Conservation (phyloP, 1,140 invertebrate species). For the Pseudomyrmex dendroicus region DNA sequence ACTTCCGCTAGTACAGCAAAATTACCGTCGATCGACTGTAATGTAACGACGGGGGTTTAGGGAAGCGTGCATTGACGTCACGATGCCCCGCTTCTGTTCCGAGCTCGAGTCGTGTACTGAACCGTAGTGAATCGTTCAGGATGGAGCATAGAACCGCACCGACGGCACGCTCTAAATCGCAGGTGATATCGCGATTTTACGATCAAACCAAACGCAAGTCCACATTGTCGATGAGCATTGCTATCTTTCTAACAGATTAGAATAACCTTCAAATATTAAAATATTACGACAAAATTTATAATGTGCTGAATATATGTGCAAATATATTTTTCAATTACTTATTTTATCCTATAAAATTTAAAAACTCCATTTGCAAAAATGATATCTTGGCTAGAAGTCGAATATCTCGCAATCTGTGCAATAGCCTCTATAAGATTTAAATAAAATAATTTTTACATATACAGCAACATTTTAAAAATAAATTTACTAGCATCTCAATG, state of each 20-base stretch:
- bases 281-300: neutral
- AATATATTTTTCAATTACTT: too few species aligned
- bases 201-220: slow-evolving; percentile 29
- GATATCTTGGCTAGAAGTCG: too few species aligned
- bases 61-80: slow-evolving; percentile 73
- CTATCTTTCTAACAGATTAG: neutral
- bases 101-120: slow-evolving; percentile 20
- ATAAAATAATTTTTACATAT: neutral
- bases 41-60: slow-evolving; percentile 68
- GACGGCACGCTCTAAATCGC: slow-evolving; percentile 53
- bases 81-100: slow-evolving; percentile 50
- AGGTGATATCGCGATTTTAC: slow-evolving; percentile 12
- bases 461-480: neutral
- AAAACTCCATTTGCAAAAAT: too few species aligned
- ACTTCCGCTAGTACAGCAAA: slow-evolving; percentile 32
- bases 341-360: too few species aligned
- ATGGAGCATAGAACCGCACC: slow-evolving; percentile 15
- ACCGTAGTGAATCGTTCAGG: slow-evolving; percentile 61
- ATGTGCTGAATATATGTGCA: too few species aligned
- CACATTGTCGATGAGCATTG: neutral
- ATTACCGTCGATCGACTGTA: slow-evolving; percentile 61
- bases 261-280: neutral
- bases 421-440: neutral
- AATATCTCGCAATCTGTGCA: too few species aligned
- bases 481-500: neutral